Evolutionary conservation across 2,113 vertebrate genomes (phyloP), one percentile per base, ranked within the genome.

Genomic region (Epinephelus fuscoguttatus): DNA sequence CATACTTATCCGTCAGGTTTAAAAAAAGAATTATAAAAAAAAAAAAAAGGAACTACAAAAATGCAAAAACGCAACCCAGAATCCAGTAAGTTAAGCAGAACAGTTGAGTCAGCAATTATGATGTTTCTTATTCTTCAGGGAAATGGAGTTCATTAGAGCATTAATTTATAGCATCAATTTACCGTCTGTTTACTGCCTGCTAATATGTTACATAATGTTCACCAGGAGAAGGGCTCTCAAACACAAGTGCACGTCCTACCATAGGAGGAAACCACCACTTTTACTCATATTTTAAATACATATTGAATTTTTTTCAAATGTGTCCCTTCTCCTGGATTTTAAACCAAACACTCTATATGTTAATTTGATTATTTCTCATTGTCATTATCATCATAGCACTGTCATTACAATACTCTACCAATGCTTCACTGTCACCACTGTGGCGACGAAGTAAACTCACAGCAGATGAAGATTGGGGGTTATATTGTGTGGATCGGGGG

Each of bases 181-280:
- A 76, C 79, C 82, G 66, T 82, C 91, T 77, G 52, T 71, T 81
- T 72, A 79, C 70, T 84, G 57, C 84, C 75, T 73, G 37, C 78
- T 77, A 75, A 76, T 56, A 86, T 70, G 77, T 87, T 80, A 91
- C 74, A 86, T 86, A 74, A 85, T 74, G 70, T 87, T 79, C 53
- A 85, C 81, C 63, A 62, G 84, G 86, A 89, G 91, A 90, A 78
- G 71, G 71, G 70, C 77, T 80, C 64, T 83, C 63, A 73, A 95
- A 96, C 96, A 95, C 94, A 96, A 95, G 95, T 96, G 96, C 94
- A 95, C 82, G 93, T 98, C 97, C 98, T 98, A 96, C 97, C 98
- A 99, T 98, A 99, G 98, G 98, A 99, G 98, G 98, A 98, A 97
- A 96, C 96, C 95, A 96, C 96, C 95, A 94, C 96, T 96, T 95